phyloP scores from a whole-genome alignment of 2,113 vertebrate species.

The Anarhynchus alexandrinus region DNA sequence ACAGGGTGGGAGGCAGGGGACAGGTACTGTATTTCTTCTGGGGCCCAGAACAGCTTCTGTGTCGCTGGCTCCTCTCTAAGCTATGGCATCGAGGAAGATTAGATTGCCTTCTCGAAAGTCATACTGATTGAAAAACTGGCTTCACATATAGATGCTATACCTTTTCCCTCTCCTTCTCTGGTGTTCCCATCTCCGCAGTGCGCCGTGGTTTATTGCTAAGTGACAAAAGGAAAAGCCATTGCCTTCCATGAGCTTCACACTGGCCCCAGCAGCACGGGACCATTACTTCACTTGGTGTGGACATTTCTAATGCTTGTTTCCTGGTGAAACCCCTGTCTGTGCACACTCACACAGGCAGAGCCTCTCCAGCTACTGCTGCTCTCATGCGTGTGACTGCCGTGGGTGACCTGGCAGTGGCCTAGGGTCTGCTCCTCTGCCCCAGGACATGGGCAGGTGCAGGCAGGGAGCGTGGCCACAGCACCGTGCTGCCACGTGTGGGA shows the following conservation, averaged over 20 bases:
- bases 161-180: background rate
- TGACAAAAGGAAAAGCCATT: background rate
- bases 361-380: background rate
- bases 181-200: background rate
- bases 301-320: background rate
- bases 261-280: background rate
- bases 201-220: background rate
- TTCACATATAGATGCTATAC: background rate
- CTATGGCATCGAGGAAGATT: background rate
- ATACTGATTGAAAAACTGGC: background rate
- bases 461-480: rapidly evolving
- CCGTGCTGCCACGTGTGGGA: rapidly evolving
- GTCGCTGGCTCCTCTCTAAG: background rate
- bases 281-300: background rate
- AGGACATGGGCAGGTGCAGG: background rate
- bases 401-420: background rate
- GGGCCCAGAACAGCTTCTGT: background rate
- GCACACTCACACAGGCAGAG: background rate
- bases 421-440: background rate
- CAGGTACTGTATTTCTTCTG: background rate
- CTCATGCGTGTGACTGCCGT: rapidly evolving
- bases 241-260: background rate
- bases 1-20: background rate
- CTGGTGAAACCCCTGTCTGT: background rate
- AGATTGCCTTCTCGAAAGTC: background rate